Conservation (phyloP, 2,888 invertebrate genomes). For the Torymus auratus region DNA sequence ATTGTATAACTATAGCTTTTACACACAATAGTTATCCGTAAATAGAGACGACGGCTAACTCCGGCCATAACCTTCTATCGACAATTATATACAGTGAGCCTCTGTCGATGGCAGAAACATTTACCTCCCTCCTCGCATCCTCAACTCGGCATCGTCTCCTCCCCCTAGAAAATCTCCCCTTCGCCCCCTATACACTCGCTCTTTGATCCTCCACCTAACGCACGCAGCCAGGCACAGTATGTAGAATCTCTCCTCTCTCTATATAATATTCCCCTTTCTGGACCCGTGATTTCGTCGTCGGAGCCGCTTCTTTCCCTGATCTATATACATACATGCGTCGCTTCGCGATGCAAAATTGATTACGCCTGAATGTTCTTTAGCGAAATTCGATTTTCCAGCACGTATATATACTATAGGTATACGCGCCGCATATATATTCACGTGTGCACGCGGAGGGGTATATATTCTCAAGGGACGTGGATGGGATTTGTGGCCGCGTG, state of each 20-base stretch:
- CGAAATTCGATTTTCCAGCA: conserved; percentile 43
- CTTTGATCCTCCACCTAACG: conserved; percentile 32
- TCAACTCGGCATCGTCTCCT: not conserved
- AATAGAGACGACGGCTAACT: no score
- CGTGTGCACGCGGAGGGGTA: no score
- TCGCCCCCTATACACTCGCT: conserved; percentile 18
- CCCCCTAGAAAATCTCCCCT: not conserved
- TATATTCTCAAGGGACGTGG: no score
- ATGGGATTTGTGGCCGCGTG: no score
- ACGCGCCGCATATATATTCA: conserved; percentile 2
- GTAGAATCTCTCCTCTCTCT: not conserved
- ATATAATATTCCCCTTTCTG: not conserved
- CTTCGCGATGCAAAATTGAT: conserved; percentile 36
- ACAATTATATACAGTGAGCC: not conserved
- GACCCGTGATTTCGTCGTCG: not conserved
- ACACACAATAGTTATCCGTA: no score
- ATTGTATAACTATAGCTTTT: no score
- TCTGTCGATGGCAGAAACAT: conserved; percentile 37
- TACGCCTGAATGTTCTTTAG: conserved; percentile 27
- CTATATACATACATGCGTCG: not conserved
- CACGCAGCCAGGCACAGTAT: no score
- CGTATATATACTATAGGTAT: not conserved
- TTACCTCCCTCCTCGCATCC: conserved; percentile 10
- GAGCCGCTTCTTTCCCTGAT: not conserved
- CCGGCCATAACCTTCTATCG: not conserved